Evolutionary conservation across 2,888 invertebrate species (phyloP), one percentile per base, ranked within the genome.

Genomic region (Ormyrus thymus): DNA sequence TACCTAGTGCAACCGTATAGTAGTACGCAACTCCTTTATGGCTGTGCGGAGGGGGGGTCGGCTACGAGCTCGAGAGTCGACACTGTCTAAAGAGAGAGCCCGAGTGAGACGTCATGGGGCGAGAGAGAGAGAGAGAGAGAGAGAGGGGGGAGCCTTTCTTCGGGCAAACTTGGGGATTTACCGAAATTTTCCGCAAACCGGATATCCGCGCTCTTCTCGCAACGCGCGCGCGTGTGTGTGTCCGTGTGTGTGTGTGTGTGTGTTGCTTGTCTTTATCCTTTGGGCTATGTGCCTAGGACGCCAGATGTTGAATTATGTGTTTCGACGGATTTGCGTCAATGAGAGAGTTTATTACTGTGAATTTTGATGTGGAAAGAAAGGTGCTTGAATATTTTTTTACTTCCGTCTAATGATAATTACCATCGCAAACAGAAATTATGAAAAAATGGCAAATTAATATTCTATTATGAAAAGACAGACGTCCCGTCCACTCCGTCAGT

Each of bases 81-180:
- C 48, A 56, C 68, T 62, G 46, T 56, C 56, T 46, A 10, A 7
- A 56, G 53, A 69, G 56, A 58, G 56, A 29, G 6, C 7, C 6
- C 2, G 48, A 43, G 66, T 10, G 55, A 68, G 11, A 7, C 29
- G 69, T 65, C 15, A 9, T 13, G 51, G 8, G 61, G 7, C 8
- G 10, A 59, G 59, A 55, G 29, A 29, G 29, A 29, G 29, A 29
- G 29, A 55, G 29, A 50, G 43, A 46, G 46, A 45, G 71, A 45
- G 43, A 51, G 58, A 70, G 70, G 10, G 43, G 43, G 50, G 70
- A 58, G 9, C 43, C 61, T 70, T 75, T 81, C 72, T 76, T 78
- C 68, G 61, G 75, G 58, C 73, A 59, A 81, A 78, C 81, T 79
- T 82, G 79, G 64, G 61, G 66, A 77, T 77, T 71, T 53, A 43